Percentiles rank a stretch among this genome's conserved stretches.
These are phyloP conservation scores for Hozukius guyotensis DNA, from an alignment of 2,797 vertebrate species.

Conservation along the genomic window DNA sequence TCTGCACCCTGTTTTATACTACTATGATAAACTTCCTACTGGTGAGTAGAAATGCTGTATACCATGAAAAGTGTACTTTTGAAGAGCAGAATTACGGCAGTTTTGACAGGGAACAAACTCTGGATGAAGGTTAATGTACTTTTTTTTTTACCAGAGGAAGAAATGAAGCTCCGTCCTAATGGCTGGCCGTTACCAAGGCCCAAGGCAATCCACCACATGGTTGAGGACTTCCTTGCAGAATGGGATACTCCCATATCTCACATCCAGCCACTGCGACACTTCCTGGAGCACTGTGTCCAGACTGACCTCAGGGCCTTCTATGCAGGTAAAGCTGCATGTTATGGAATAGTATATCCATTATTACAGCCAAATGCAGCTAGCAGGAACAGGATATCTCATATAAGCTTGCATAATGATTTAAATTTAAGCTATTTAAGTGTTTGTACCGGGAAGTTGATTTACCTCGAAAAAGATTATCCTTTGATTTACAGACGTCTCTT, in stretches of 20 bases:
- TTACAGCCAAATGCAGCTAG: no score
- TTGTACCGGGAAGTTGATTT: no score
- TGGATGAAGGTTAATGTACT: neutral
- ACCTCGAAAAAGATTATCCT: no score
- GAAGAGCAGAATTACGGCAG: neutral
- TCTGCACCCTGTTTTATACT: conserved; percentile 96
- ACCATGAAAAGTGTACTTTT: neutral
- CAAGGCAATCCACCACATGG: conserved; percentile 90
- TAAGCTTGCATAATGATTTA: no score
- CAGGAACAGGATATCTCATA: no score
- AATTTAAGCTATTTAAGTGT: no score
- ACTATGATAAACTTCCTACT: conserved; percentile 89
- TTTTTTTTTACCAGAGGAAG: conserved; percentile 82
- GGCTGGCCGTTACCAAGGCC: conserved; percentile 92
- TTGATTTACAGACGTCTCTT: no score
- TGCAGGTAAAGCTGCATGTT: conserved; percentile 83
- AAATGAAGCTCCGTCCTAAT: conserved; percentile 86
- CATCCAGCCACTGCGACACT: conserved; percentile 91
- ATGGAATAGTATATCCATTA: no score
- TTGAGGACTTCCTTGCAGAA: conserved; percentile 96
- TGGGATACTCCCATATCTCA: conserved; percentile 93
- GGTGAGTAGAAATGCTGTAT: conserved; percentile 77
- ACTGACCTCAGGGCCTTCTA: conserved; percentile 93
- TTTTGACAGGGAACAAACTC: neutral
- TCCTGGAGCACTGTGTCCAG: conserved; percentile 92